Conservation (phyloP, 2,797 vertebrate genomes). For the Hydrocynus forskahlii region DNA sequence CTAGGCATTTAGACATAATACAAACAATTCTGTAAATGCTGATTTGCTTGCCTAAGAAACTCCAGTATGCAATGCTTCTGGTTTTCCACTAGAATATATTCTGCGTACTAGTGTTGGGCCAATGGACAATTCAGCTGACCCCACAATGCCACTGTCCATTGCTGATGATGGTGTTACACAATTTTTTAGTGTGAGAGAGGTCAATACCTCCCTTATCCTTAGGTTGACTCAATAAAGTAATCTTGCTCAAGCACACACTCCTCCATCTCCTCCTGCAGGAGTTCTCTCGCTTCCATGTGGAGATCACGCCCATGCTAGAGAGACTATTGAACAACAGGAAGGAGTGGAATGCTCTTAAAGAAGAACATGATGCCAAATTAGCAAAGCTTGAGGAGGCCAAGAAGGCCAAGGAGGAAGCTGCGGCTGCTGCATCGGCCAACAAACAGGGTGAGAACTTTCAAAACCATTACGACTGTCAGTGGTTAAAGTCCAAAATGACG, state of each 20-base stretch:
- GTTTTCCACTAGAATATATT: no score
- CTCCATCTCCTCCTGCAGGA: constrained; percentile 76
- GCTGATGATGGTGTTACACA: background rate
- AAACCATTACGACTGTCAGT: no score
- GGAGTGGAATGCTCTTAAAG: constrained; percentile 89
- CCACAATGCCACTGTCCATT: background rate
- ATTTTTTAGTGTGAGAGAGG: constrained; percentile 72
- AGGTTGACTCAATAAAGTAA: background rate
- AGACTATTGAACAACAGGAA: constrained; percentile 94
- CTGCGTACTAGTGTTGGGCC: no score
- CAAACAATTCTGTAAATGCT: no score
- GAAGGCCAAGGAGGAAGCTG: constrained; percentile 73
- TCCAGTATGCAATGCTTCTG: no score
- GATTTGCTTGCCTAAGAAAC: no score
- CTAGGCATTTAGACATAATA: no score
- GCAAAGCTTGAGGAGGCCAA: constrained; percentile 80
- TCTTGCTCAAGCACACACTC: background rate
- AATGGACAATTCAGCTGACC: no score
- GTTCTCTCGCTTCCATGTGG: constrained; percentile 95
- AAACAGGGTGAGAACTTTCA: constrained; percentile 71
- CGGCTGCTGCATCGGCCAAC: constrained; percentile 34
- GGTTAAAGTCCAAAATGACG: background rate
- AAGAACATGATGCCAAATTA: constrained; percentile 82
- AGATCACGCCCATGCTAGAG: constrained; percentile 92
- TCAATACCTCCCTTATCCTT: background rate